phyloP scores from a whole-genome alignment of 2,113 vertebrate species.

The Hemichromis elongatus region DNA sequence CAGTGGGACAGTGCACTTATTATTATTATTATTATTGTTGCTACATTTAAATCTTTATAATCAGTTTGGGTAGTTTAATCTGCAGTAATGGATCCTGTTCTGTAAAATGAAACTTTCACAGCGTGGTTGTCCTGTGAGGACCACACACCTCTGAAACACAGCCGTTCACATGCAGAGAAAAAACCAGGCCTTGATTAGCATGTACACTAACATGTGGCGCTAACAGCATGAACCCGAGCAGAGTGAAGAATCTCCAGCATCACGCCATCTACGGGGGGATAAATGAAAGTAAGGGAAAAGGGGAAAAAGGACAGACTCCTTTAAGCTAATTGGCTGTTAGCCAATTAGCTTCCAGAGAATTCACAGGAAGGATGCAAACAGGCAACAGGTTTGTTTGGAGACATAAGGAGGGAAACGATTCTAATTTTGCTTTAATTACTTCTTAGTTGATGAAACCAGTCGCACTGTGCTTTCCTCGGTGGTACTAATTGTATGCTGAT shows the following conservation, averaged over 20 bases:
- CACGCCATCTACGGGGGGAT: background rate
- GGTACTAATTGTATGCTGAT: background rate
- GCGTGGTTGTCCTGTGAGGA: background rate
- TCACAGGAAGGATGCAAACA: background rate
- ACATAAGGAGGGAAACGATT: background rate
- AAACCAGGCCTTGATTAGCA: background rate
- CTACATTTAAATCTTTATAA: background rate
- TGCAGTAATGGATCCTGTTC: background rate
- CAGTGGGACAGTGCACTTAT: background rate
- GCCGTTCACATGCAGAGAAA: background rate
- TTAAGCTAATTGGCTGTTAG: no score
- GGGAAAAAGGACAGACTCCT: background rate
- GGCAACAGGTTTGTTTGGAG: background rate
- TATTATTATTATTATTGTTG: no score
- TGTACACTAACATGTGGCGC: background rate
- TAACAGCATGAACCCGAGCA: background rate
- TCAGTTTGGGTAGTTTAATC: background rate
- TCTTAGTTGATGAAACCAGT: background rate
- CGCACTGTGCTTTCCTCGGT: background rate
- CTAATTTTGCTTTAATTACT: background rate
- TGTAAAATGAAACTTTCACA: background rate
- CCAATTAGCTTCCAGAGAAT: background rate
- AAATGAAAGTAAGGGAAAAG: background rate
- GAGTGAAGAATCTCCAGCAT: background rate
- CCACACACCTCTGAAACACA: background rate